A percentile compares a stretch with the other conserved stretches of the same genome.
Conservation (phyloP, 2,797 vertebrate species). For the Glossophaga mutica region DNA sequence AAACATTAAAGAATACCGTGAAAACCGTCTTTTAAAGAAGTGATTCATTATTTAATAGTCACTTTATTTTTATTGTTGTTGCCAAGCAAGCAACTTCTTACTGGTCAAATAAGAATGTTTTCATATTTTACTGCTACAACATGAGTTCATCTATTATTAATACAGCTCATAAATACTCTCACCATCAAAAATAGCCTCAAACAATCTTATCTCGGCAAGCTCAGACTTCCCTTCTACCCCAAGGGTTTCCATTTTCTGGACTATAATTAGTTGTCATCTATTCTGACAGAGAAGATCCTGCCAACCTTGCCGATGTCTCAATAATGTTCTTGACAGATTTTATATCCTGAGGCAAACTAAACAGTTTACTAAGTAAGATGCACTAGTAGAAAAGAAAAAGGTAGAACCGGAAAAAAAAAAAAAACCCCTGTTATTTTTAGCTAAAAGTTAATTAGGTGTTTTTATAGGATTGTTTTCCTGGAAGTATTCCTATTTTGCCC, state of each 20-base stretch:
- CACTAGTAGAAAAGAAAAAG: constrained; percentile 42
- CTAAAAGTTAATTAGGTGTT: constrained; percentile 58
- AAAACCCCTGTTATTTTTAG: constrained; percentile 47
- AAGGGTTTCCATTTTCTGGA: constrained; percentile 70
- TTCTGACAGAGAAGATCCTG: constrained; percentile 73
- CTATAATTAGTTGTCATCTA: constrained; percentile 80
- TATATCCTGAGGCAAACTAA: constrained; percentile 74
- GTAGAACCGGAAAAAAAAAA: neutral
- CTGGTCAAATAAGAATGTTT: constrained; percentile 77
- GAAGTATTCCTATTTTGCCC: constrained; percentile 3
- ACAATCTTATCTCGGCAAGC: constrained; percentile 72
- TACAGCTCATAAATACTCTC: constrained; percentile 79
- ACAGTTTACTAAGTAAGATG: constrained; percentile 74
- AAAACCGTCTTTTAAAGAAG: constrained; percentile 40
- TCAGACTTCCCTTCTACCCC: constrained; percentile 69
- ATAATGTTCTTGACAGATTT: constrained; percentile 76
- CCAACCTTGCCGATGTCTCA: constrained; percentile 67
- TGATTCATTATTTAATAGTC: constrained; percentile 78
- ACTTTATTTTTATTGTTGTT: constrained; percentile 73
- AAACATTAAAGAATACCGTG: constrained; percentile 60
- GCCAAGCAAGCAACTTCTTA: constrained; percentile 69
- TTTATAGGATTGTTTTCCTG: constrained; percentile 26
- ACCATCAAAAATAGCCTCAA: constrained; percentile 79
- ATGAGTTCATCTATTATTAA: constrained; percentile 82
- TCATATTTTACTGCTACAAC: constrained; percentile 72